phyloP scores from a whole-genome alignment of 1,140 invertebrate species.

The Sesamia nonagrioides region DNA sequence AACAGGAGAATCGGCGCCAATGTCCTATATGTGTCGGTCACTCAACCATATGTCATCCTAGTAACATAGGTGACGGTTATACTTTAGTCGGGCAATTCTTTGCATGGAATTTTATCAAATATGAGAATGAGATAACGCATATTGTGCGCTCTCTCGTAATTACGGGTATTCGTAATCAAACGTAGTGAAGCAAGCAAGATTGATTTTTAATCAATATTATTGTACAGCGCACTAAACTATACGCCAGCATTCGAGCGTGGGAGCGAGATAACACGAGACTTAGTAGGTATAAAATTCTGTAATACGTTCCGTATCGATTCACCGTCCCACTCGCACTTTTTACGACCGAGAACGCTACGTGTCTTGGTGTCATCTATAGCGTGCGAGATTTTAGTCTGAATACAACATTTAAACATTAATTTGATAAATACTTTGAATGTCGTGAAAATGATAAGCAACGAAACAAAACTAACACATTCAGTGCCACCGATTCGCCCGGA shows the following conservation, averaged over 20 bases:
- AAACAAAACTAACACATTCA: background rate
- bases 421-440: background rate
- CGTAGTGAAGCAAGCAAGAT: background rate
- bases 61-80: background rate
- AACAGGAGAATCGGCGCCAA: too few relatives aligned
- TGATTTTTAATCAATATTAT: background rate
- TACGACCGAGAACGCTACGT: background rate
- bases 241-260: background rate
- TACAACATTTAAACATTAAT: slow-evolving; percentile 13
- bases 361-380: too few relatives aligned
- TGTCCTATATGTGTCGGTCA: background rate
- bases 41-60: background rate
- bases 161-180: background rate
- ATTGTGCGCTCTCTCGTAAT: background rate
- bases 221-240: background rate
- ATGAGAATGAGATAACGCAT: background rate
- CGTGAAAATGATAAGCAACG: background rate
- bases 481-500: too few relatives aligned
- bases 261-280: background rate
- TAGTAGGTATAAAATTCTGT: too few relatives aligned
- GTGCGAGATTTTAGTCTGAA: background rate
- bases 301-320: background rate
- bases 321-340: background rate
- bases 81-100: background rate
- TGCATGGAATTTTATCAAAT: background rate